Evolutionary conservation across 2,797 vertebrate genomes (phyloP).

Genomic region (Danio aesculapii): DNA sequence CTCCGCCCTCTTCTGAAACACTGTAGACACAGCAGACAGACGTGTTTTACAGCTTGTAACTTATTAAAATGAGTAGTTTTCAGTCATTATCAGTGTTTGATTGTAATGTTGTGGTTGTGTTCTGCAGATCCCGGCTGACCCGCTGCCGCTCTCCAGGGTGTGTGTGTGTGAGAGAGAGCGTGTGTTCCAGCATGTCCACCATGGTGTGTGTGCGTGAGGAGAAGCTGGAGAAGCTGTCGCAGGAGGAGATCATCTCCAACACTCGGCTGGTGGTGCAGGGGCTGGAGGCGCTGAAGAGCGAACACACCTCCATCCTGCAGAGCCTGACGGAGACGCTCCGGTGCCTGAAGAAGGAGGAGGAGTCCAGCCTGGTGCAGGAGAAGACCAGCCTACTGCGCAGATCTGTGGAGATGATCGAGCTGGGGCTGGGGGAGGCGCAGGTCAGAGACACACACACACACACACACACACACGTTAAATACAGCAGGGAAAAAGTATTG

Average conservation of each 20-base stretch:
- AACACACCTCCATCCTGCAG: constrained; percentile 86
- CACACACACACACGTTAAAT: too few relatives aligned
- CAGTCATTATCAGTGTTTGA: too few relatives aligned
- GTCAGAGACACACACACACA: constrained; percentile 60
- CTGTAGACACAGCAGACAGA: too few relatives aligned
- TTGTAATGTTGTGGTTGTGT: too few relatives aligned
- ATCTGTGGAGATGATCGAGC: constrained; percentile 89
- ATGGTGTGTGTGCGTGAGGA: constrained; percentile 81
- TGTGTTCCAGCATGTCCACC: constrained; percentile 71
- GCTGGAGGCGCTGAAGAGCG: constrained; percentile 85
- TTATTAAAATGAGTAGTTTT: too few relatives aligned
- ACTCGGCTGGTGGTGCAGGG: constrained; percentile 86
- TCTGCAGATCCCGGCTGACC: too few relatives aligned
- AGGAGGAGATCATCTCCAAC: constrained; percentile 87
- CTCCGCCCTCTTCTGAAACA: too few relatives aligned
- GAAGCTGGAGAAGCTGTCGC: constrained; percentile 82
- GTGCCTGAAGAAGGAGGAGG: constrained; percentile 86
- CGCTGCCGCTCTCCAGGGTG: too few relatives aligned
- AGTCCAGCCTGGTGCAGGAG: constrained; percentile 84
- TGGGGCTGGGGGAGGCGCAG: constrained; percentile 86
- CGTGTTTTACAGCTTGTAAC: too few relatives aligned
- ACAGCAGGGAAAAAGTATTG: too few relatives aligned
- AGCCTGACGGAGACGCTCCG: constrained; percentile 86
- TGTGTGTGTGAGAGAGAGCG: too few relatives aligned
- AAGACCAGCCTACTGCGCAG: constrained; percentile 84